Conservation (phyloP, 2,888 invertebrate species). For the Dasysyrphus albostriatus region DNA sequence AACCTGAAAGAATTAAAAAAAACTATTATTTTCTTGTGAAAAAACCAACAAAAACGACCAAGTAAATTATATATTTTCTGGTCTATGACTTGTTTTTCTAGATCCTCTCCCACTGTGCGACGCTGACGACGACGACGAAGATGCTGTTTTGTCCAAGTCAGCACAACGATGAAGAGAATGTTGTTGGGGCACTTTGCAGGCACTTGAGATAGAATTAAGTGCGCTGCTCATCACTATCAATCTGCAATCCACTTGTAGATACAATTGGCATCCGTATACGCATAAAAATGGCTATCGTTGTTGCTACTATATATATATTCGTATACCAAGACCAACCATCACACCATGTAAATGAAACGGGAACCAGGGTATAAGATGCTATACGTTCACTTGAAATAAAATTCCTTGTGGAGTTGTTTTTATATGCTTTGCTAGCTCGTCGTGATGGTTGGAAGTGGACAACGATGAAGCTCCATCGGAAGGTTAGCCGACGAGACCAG, state of each 20-base stretch:
- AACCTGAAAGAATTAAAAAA: too few relatives aligned
- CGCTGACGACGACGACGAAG: background rate
- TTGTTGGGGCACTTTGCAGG: constrained; percentile 70
- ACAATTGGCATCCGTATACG: constrained; percentile 75
- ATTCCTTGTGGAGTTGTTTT: constrained; percentile 60
- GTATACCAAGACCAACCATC: constrained; percentile 11
- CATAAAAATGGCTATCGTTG: constrained; percentile 67
- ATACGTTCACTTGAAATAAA: constrained; percentile 42
- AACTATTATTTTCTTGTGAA: background rate
- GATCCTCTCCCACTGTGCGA: background rate
- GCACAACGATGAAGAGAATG: constrained; percentile 48
- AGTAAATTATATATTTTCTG: background rate
- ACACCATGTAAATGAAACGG: constrained; percentile 35
- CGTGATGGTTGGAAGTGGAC: background rate
- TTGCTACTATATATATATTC: background rate
- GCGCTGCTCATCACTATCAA: constrained; percentile 74
- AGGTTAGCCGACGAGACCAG: background rate
- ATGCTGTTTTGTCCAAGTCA: background rate
- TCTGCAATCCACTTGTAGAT: constrained; percentile 74
- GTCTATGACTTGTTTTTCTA: background rate
- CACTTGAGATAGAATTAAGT: constrained; percentile 74
- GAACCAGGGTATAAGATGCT: constrained; percentile 9
- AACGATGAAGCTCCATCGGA: constrained; percentile 2
- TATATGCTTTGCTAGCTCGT: background rate
- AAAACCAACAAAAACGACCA: background rate